Percentiles rank a stretch among this genome's conserved stretches.
These are phyloP conservation scores for Aphidius ervi DNA, from an alignment of 1,140 invertebrate species.

Conservation along the genomic window DNA sequence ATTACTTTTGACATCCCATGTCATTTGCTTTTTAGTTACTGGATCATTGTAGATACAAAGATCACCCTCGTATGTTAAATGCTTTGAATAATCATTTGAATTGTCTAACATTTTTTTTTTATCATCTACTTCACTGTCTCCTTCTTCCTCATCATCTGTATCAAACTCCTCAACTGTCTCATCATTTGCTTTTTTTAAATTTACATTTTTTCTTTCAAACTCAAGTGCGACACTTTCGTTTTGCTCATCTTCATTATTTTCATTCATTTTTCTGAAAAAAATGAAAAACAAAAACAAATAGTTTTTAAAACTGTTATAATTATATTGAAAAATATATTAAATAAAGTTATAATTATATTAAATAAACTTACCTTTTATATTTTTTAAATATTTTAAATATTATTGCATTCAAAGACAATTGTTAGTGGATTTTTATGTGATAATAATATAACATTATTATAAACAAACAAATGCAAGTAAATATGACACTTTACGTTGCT, in stretches of 20 bases:
- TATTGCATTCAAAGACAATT: too few species aligned
- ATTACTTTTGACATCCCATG: constrained; percentile 61
- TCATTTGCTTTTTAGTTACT: constrained; percentile 61
- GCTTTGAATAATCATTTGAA: constrained; percentile 47
- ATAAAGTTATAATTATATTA: too few species aligned
- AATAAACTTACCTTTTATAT: too few species aligned
- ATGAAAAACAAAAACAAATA: too few species aligned
- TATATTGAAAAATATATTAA: too few species aligned
- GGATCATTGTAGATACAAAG: constrained; percentile 73
- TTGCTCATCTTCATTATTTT: not conserved
- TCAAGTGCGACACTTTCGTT: not conserved
- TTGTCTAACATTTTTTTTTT: constrained; percentile 5
- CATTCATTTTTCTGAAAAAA: not conserved
- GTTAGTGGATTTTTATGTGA: too few species aligned
- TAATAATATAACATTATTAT: too few species aligned
- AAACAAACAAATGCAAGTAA: too few species aligned
- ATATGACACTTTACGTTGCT: too few species aligned
- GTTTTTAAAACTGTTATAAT: too few species aligned
- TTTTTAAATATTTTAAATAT: too few species aligned
- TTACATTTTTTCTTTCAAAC: not conserved
- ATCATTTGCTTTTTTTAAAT: constrained; percentile 21
- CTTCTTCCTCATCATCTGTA: constrained; percentile 36
- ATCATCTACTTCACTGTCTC: constrained; percentile 19
- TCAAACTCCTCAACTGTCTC: constrained; percentile 36
- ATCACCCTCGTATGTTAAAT: constrained; percentile 65